Percentiles rank a stretch among this genome's conserved stretches.
Evolutionary conservation across 1,140 invertebrate species (phyloP).

Genomic region (Micrasema minimum): DNA sequence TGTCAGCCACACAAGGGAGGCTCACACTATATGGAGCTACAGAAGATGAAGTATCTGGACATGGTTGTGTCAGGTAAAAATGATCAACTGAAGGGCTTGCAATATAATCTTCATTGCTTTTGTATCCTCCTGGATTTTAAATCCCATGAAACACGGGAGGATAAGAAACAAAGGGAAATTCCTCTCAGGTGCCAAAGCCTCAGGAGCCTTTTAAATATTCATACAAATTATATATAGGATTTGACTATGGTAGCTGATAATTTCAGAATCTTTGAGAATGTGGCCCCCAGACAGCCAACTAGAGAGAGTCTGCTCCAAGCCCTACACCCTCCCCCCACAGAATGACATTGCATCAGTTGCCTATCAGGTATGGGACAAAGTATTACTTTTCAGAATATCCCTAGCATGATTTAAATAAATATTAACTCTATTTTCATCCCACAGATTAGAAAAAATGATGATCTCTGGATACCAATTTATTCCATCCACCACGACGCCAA

Average conservation of each 20-base stretch:
- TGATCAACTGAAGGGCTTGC: too few species aligned
- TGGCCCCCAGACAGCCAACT: slow-evolving; percentile 52
- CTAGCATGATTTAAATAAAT: too few species aligned
- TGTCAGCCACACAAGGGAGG: slow-evolving; percentile 52
- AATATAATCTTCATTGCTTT: too few species aligned
- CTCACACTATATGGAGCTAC: slow-evolving; percentile 56
- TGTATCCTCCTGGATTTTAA: too few species aligned
- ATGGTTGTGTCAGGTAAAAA: slow-evolving; percentile 59
- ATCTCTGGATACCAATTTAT: slow-evolving; percentile 54
- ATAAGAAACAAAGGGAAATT: too few species aligned
- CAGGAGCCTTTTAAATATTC: too few species aligned
- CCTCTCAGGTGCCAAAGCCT: too few species aligned
- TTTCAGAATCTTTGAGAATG: slow-evolving; percentile 49
- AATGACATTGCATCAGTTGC: slow-evolving; percentile 27
- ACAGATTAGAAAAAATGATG: slow-evolving; percentile 53
- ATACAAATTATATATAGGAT: too few species aligned
- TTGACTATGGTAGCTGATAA: too few species aligned
- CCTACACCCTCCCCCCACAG: slow-evolving; percentile 46
- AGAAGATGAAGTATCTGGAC: slow-evolving; percentile 61
- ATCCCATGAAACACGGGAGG: too few species aligned
- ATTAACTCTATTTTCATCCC: too few species aligned
- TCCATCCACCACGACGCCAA: slow-evolving; percentile 62
- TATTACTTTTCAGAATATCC: too few species aligned
- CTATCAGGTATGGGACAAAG: slow-evolving; percentile 36
- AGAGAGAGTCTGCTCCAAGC: slow-evolving; percentile 47